Base-by-base conservation (phyloP, 2,888 invertebrate genomes). In the Andrena flavipes region DNA sequence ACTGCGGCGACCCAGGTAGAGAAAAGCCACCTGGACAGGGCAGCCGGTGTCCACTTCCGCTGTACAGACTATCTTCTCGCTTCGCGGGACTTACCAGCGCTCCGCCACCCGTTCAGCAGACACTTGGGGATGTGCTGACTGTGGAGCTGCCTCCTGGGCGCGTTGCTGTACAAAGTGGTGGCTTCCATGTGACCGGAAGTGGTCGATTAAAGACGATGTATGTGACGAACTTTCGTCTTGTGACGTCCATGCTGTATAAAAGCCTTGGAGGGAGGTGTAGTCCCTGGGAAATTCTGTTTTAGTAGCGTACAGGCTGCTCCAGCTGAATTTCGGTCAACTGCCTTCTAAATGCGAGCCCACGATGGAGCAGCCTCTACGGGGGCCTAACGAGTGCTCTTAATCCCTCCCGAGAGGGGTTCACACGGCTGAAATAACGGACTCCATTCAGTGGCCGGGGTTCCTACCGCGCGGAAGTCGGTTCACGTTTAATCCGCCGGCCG, bases 1-100 rank as follows among this genome's bases (percentile, higher is more conserved):
- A 62, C 8, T 92, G 92, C 76, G 63, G 56, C 48, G 16, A 48
- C 5, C n/a, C 74, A 89, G 88, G 89, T 88, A 89, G 73, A 77
- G 20, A 82, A 59, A 63, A 26, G 20, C 5, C n/a, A n/a, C 7
- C 26, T 63, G 42, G 20, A 10, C 65, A 23, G 8, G 10, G 13
- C 42, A 13, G 1, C n/a, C 13, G 16, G 29, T 29, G 29, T 48
- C 30, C 42, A 35, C 56, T 63, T 71, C 23, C 26, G 4, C 33
- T 84, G 42, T 72, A 62, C 33, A 60, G 13, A 76, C n/a, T 80
- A n/a, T 42, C 49, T 48, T 72, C 48, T 69, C 4, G 33, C 68
- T 78, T 75, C 78, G 76, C 79, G 80, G 80, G 67, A 80, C 51
- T 48, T 26, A 42, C 62, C 20, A 8, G 51, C 20, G 0, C n/a